phyloP scores from a whole-genome alignment of 53 echinoderm and acorn worm species.

The Crossaster papposus region DNA sequence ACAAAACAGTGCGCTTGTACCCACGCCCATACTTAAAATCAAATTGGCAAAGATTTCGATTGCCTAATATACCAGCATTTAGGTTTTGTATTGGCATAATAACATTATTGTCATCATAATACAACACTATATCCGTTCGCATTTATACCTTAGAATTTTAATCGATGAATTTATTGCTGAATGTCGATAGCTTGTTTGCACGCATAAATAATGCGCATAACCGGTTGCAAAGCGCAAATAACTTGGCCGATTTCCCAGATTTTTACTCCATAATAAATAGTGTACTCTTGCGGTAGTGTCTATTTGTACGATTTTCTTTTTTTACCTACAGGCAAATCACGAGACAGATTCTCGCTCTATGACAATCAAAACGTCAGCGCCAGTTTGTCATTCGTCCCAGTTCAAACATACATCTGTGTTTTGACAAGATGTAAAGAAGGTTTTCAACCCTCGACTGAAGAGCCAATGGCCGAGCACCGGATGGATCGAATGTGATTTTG shows the following conservation, averaged over 20 bases:
- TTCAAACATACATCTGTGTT: slow-evolving; percentile 10
- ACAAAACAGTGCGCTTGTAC: too few species aligned
- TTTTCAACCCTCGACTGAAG: neutral
- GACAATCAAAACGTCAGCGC: slow-evolving; percentile 14
- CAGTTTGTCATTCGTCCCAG: neutral
- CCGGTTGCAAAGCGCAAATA: too few species aligned
- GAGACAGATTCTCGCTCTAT: neutral
- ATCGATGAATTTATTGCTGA: too few species aligned
- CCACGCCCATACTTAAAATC: too few species aligned
- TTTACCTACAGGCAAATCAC: neutral
- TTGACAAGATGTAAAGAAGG: slow-evolving; percentile 19
- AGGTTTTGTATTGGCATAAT: too few species aligned
- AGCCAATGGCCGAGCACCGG: neutral
- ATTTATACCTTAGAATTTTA: too few species aligned
- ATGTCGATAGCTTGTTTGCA: too few species aligned
- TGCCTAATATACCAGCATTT: too few species aligned
- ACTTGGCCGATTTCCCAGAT: neutral
- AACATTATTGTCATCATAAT: too few species aligned
- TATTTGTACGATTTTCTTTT: neutral
- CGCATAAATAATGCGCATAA: too few species aligned
- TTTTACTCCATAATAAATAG: neutral
- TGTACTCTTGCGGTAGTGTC: neutral
- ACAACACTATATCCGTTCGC: too few species aligned
- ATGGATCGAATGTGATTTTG: slow-evolving; percentile 32
- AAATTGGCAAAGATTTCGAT: too few species aligned